Base-by-base conservation (phyloP, 2,888 invertebrate genomes). In the Entomobrya proxima region DNA sequence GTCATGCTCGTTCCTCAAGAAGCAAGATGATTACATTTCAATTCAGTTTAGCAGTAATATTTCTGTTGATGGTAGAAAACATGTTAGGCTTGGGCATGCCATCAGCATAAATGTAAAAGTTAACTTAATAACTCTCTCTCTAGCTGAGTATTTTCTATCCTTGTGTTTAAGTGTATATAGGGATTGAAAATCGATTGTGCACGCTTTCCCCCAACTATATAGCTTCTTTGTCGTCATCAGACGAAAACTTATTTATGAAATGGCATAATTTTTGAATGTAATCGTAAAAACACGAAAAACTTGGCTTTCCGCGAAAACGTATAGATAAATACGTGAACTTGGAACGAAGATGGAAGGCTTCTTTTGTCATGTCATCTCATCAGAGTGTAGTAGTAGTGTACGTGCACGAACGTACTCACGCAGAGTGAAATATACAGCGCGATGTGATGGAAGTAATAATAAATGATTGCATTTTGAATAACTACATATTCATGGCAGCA, bases 171-270 rank as follows among this genome's bases (percentile, higher is more conserved):
- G 11, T 18, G 69, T 7, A 9, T 7, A n/a, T 37, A 18, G 69
- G 74, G 32, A 74, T 74, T 74, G 74, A 74, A 74, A 74, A 74
- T 74, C 74, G 52, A 74, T 74, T 74, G 18, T n/a, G 11, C 52
- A 24, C 30, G 13, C 11, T 27, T 44, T n/a, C 44, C 1, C n/a
- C 1, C 44, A 15, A 44, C 44, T n/a, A 15, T 44, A 3, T 15
- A 30, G 9, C 64, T 11, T 64, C 64, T 30, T 64, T n/a, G 32
- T 47, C 50, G 13, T 50, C 74, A 74, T 74, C 30, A 30, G 32
- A 69, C 13, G 50, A 50, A 50, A 74, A 44, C 13, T 30, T 21
- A 50, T 47, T 50, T 74, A 32, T 50, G 24, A 74, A 30, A 47
- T 74, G 15, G 30, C 37, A 50, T 47, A 67, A 37, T 67, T 67